These are phyloP conservation scores for Stigmatopora nigra DNA, from an alignment of 2,113 vertebrate genomes.

Conservation along the genomic window DNA sequence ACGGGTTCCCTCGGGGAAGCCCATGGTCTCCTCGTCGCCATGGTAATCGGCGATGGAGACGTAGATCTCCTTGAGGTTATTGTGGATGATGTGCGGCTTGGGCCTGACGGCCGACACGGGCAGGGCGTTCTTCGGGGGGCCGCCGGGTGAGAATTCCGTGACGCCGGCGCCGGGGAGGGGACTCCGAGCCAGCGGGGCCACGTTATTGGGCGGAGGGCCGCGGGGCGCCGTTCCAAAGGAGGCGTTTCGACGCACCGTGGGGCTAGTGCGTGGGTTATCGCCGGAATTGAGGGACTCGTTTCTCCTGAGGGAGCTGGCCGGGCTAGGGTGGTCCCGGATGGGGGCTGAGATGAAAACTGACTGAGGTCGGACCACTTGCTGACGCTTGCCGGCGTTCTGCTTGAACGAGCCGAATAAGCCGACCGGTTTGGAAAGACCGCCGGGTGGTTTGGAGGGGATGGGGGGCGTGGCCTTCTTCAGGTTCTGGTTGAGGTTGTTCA, in stretches of 20 bases:
- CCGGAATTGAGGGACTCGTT: slow-evolving; percentile 89
- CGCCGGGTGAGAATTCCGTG: slow-evolving; percentile 70
- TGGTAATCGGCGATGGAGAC: slow-evolving; percentile 95
- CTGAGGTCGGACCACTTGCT: slow-evolving; percentile 87
- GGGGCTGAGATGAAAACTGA: slow-evolving; percentile 87
- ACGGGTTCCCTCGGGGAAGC: slow-evolving; percentile 92
- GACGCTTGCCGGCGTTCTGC: slow-evolving; percentile 81
- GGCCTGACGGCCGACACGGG: slow-evolving; percentile 88
- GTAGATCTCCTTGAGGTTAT: slow-evolving; percentile 88
- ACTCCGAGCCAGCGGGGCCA: slow-evolving; percentile 47
- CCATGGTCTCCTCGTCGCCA: slow-evolving; percentile 94
- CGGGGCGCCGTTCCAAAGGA: slow-evolving; percentile 81
- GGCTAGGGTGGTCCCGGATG: slow-evolving; percentile 53
- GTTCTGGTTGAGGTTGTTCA: slow-evolving; percentile 92
- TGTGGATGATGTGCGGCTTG: slow-evolving; percentile 94
- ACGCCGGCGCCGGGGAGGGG: slow-evolving; percentile 52
- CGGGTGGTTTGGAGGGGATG: slow-evolving; percentile 92
- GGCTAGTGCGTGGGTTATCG: slow-evolving; percentile 73
- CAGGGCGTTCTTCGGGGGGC: slow-evolving; percentile 76
- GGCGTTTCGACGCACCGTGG: slow-evolving; percentile 81
- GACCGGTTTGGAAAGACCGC: slow-evolving; percentile 79
- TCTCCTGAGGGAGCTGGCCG: slow-evolving; percentile 81
- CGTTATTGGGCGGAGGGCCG: slow-evolving; percentile 47
- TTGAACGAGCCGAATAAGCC: slow-evolving; percentile 71
- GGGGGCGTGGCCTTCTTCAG: slow-evolving; percentile 83